Evolutionary conservation across 1,140 invertebrate genomes (phyloP).

Genomic region (Drosophila orosa): DNA sequence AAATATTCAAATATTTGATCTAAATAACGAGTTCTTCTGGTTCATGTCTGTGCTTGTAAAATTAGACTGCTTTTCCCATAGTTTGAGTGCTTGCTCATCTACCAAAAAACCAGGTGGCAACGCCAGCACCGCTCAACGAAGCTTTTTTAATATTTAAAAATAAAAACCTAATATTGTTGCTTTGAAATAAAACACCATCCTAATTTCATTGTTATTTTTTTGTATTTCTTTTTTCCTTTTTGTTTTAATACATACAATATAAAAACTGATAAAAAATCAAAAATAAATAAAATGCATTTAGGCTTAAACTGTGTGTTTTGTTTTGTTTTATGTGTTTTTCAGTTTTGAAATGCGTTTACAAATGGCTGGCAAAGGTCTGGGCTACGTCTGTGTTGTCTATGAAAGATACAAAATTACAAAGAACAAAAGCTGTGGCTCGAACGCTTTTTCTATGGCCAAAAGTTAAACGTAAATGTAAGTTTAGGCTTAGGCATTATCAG

Average conservation of each 20-base stretch:
- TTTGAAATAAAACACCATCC: neutral
- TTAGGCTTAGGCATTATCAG: conserved; percentile 30
- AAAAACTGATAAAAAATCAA: conserved; percentile 54
- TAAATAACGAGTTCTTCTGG: too few species aligned
- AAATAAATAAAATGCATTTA: conserved; percentile 59
- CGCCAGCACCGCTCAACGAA: too few species aligned
- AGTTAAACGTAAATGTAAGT: conserved; percentile 44
- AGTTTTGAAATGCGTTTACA: conserved; percentile 48
- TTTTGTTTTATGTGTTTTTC: conserved; percentile 12
- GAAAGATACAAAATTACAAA: conserved; percentile 40
- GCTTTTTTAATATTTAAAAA: neutral
- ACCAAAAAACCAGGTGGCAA: too few species aligned
- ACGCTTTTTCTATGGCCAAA: conserved; percentile 48
- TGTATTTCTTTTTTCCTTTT: conserved; percentile 50
- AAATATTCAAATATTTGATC: too few species aligned
- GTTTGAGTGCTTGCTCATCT: too few species aligned
- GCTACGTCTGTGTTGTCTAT: conserved; percentile 21
- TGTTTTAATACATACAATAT: conserved; percentile 53
- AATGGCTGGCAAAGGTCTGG: conserved; percentile 41
- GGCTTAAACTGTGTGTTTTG: conserved; percentile 23
- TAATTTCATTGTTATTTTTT: conserved; percentile 43
- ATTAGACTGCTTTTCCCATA: too few species aligned
- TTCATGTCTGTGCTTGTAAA: too few species aligned
- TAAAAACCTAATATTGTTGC: neutral
- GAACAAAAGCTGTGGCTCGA: conserved; percentile 33